Percentiles rank a stretch among this genome's conserved stretches.
These are phyloP conservation scores for Melanotaenia duboulayi DNA, from an alignment of 2,113 vertebrate genomes.

Conservation along the genomic window DNA sequence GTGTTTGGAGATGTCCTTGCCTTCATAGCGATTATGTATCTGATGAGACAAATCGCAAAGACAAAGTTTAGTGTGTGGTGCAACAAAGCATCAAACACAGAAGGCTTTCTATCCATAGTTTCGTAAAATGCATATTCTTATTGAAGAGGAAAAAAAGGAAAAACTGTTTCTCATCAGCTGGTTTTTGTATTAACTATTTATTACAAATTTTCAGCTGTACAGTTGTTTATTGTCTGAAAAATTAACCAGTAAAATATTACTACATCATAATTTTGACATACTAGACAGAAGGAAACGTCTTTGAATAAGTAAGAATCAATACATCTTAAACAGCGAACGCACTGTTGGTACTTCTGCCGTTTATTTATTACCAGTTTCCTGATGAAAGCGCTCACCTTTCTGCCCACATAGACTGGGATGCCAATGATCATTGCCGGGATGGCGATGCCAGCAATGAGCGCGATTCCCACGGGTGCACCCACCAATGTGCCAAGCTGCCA, in stretches of 20 bases:
- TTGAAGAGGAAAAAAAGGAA: no score
- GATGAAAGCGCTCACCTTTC: slow-evolving; percentile 87
- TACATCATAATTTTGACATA: no score
- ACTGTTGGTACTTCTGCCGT: not conserved
- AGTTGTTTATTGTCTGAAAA: no score
- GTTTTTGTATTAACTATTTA: no score
- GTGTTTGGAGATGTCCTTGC: slow-evolving; percentile 97
- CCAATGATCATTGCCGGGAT: slow-evolving; percentile 99
- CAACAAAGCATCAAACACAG: no score
- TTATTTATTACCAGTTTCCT: not conserved
- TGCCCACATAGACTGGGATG: slow-evolving; percentile 97
- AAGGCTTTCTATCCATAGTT: not conserved
- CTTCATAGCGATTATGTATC: slow-evolving; percentile 98
- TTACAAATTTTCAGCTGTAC: no score
- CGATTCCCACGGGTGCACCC: slow-evolving; percentile 97
- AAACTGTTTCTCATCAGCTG: no score
- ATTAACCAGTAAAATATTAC: no score
- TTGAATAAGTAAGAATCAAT: not conserved
- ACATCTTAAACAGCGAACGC: not conserved
- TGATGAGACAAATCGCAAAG: slow-evolving; percentile 59
- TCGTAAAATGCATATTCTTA: no score
- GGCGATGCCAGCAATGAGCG: slow-evolving; percentile 98
- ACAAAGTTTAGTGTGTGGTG: no score
- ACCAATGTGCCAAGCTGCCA: slow-evolving; percentile 98
- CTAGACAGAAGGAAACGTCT: no score